Evolutionary conservation across 2,888 invertebrate species (phyloP), one percentile per base, ranked within the genome.

Genomic region (Tuta absoluta): DNA sequence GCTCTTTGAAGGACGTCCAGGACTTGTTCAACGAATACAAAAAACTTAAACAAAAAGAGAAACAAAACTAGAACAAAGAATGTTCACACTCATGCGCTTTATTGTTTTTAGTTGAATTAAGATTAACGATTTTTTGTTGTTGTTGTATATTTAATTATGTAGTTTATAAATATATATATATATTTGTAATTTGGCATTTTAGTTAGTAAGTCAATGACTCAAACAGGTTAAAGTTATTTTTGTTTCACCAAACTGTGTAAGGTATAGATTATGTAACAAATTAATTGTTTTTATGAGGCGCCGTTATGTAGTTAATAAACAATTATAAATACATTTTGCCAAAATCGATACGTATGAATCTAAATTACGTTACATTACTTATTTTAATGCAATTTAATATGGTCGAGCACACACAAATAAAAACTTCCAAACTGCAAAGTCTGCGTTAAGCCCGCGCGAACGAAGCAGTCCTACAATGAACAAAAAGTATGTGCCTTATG

Each of bases 1-100:
- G 89, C 72, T 95, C 96, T 0, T 84, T 97, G 66, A 89, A 91
- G 60, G 96, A 96, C 75, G 94, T 98, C 72, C 94, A 93, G 75
- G 87, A 91, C 62, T 90, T 97, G 66, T 95, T 96, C 78, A 85
- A 89, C 67, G 93, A 94, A 69, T 93, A 92, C 76, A 93, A 92
- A 74, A 90, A 86, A 77, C 75, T 80, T 51, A 83, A 87, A 71
- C 59, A 82, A 87, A 71, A 92, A 81, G 64, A 80, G 79, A 62
- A 69, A 77, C 37, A 74, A 81, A 67, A 77, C 73, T 69, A 79
- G 70, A 57, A 33, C 33, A 10, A 78, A 82, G 72, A 80, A 14
- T 24, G 12, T 48, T 48, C 21, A 14, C 23, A 61, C 23, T 21
- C 23, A 56, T 37, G 61, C 45, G 62, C 57, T 67, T 69, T 67